These are phyloP conservation scores for Gnathonemus echidnorhynchus DNA, from an alignment of 2,113 vertebrate species.

Conservation along the genomic window DNA sequence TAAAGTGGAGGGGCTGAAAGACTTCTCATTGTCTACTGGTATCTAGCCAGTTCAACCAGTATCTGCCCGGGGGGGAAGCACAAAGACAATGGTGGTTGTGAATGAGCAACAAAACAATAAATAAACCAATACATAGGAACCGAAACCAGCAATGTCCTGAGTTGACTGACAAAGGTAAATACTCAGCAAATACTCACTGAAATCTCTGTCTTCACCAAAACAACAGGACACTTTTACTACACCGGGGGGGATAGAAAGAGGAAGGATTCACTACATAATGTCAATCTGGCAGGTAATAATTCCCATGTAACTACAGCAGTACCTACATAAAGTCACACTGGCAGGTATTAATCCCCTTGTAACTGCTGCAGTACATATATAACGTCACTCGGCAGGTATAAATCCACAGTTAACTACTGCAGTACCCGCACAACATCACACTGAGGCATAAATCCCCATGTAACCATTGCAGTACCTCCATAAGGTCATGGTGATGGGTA, in stretches of 20 bases:
- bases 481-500: neutral
- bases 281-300: neutral
- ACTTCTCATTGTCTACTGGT: neutral
- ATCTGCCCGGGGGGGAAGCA: neutral
- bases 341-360: neutral
- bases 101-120: neutral
- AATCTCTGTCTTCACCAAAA: constrained; percentile 71
- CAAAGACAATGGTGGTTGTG: neutral
- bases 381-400: neutral
- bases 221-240: constrained; percentile 71
- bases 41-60: neutral
- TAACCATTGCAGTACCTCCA: neutral
- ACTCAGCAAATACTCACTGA: constrained; percentile 68
- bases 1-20: neutral
- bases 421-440: neutral
- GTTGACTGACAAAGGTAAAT: neutral
- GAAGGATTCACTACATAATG: constrained; percentile 24
- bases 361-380: neutral
- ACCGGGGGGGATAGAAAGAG: constrained; percentile 58
- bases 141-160: neutral
- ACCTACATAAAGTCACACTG: neutral
- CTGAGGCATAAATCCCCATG: neutral
- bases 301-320: neutral
- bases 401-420: neutral
- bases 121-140: neutral